Base-by-base conservation (phyloP, 1,140 invertebrate species). In the Drosophila repleta region DNA sequence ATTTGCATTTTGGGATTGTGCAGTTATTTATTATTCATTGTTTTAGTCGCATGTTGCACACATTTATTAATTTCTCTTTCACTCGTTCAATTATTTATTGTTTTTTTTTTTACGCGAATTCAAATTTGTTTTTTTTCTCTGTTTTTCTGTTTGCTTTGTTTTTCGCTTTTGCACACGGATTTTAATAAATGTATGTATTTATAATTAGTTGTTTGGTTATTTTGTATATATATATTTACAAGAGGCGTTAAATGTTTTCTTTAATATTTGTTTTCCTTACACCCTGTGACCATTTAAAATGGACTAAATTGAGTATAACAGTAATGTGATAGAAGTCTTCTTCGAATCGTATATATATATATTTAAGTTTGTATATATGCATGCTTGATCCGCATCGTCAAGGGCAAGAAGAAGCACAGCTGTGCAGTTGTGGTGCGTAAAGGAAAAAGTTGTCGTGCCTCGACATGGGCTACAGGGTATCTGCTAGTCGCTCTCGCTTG, bases 1-100 rank as follows among this genome's bases (percentile, higher is more conserved):
- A 51, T 46, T 17, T 29, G 43, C 43, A 56, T 52, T 70, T 64
- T n/a, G n/a, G 21, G 24, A 60, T 52, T 51, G 52, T 48, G 20
- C 41, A 64, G 56, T 49, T 67, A 65, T 87, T 84, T 81, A 87
- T 85, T 84, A 84, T 84, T 87, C 82, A 85, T 84, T 53, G 74
- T 74, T 46, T 46, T 84, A 55, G 17, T 26, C 39, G 24, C 51
- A 20, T 74, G 48, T 75, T 84, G 64, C 74, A 20, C 55, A 57
- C 39, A 68, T 85, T 74, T 87, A 78, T 87, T 87, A 77, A 78
- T 81, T 81, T 78, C 77, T 62, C 43, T 56, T 67, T 71, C 64
- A 55, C 56, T 76, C 64, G 46, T 65, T 53, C 71, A 85, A 65
- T 82, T 85, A 81, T 81, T 83, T 76, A 67, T 72, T 72, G 61